Evolutionary conservation across 2,888 invertebrate species (phyloP).

Genomic region (Tenthredo livida): DNA sequence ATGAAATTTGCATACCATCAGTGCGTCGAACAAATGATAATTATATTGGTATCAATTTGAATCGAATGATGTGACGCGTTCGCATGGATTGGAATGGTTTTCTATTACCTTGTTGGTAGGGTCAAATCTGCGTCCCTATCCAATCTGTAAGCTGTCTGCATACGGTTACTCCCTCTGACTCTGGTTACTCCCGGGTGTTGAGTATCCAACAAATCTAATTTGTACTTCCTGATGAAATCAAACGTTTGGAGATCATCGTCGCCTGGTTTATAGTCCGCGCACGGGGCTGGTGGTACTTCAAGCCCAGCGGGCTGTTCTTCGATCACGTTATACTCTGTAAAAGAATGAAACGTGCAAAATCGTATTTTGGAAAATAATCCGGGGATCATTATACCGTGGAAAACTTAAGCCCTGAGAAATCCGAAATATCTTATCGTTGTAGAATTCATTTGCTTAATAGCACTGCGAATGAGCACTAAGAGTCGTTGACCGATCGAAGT

Average conservation of each 20-base stretch:
- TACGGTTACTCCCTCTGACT: conserved; percentile 87
- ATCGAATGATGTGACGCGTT: not conserved
- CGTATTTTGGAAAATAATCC: not conserved
- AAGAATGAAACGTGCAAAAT: not conserved
- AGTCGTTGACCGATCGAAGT: not conserved
- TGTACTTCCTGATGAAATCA: conserved; percentile 90
- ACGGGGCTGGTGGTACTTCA: conserved; percentile 75
- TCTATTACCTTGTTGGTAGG: conserved; percentile 84
- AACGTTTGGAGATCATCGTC: conserved; percentile 90
- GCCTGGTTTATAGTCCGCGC: conserved; percentile 82
- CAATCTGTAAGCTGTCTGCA: conserved; percentile 91
- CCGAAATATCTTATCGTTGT: not conserved
- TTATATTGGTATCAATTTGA: not conserved
- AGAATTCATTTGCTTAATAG: too few relatives aligned
- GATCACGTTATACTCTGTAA: conserved; percentile 57
- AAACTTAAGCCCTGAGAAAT: not conserved
- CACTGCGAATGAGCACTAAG: not conserved
- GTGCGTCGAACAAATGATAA: not conserved
- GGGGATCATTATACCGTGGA: not conserved
- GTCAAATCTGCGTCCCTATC: conserved; percentile 87
- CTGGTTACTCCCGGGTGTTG: conserved; percentile 84
- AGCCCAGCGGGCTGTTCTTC: conserved; percentile 57
- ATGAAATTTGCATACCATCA: not conserved
- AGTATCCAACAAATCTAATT: conserved; percentile 83
- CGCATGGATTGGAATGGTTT: not conserved